These are phyloP conservation scores for Theocolax elegans DNA, from an alignment of 1,140 invertebrate genomes.

Conservation along the genomic window DNA sequence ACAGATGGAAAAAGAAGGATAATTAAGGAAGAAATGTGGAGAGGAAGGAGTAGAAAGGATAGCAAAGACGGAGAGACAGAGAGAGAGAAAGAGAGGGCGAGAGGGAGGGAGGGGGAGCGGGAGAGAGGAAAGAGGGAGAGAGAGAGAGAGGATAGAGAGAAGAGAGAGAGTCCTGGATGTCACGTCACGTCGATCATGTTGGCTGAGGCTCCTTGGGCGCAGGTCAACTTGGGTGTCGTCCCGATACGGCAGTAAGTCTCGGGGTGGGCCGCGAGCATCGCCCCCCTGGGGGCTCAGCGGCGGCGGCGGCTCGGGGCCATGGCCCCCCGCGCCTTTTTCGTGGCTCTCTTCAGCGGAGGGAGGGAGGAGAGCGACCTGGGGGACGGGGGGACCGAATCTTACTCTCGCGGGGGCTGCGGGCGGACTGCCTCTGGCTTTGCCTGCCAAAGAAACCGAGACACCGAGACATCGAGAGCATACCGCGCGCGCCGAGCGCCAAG, in stretches of 20 bases:
- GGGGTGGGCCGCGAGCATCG: constrained; percentile 12
- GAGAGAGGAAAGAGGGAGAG: background rate
- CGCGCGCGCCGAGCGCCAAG: no score
- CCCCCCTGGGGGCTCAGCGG: constrained; percentile 10
- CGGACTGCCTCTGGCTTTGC: no score
- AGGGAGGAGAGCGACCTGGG: background rate
- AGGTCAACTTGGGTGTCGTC: background rate
- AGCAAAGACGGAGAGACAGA: background rate
- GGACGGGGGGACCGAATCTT: background rate
- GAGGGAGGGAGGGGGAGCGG: constrained; percentile 12
- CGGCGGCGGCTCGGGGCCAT: background rate
- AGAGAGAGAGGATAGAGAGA: background rate
- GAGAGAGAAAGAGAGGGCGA: background rate
- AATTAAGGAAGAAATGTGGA: no score
- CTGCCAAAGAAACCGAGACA: no score
- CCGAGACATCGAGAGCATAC: no score
- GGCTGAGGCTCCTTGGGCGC: background rate
- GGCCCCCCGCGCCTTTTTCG: background rate
- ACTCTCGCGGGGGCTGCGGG: background rate
- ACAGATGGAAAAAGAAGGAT: no score
- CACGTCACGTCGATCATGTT: constrained; percentile 38
- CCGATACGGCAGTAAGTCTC: no score
- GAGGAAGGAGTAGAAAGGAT: background rate
- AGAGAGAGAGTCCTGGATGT: constrained; percentile 3
- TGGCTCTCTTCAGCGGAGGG: no score